Base-by-base conservation (phyloP, 2,113 vertebrate species). In the Tautogolabrus adspersus region DNA sequence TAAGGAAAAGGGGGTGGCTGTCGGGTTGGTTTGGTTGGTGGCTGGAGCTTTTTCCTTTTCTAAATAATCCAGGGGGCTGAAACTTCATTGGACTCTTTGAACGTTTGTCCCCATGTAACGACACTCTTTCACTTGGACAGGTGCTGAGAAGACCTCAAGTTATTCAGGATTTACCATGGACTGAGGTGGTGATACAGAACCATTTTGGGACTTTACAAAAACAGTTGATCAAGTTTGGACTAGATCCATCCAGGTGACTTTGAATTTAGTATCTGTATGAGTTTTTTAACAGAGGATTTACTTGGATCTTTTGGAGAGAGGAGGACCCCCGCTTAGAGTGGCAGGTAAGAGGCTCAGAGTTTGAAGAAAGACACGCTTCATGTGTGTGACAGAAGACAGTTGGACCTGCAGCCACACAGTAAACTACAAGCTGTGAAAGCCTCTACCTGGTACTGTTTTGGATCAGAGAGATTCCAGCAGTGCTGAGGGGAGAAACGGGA, bases 1-100 rank as follows among this genome's bases (percentile, higher is more conserved):
- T 78, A 60, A 71, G 59, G 69, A 74, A 57, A 6, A 61, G 66
- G 65, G 71, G 82, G 38, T n/a, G 82, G 77, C 38, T 72, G 72
- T 66, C 40, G 68, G 64, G 58, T 23, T 66, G 64, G 49, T 62
- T 68, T 70, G 64, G 64, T 68, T 79, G 73, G 59, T 73, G 65
- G 38, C 42, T 79, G 75, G 10, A 79, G 23, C 67, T 74, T 74
- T 55, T 58, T 55, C 59, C 42, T 55, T 49, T 68, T 69, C 37
- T 61, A 69, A 57, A 56, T 38, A 54, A 42, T 51, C 18, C 55
- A 7, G 70, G 18, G 51, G 38, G 57, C 64, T 69, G 37, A 44
- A 69, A 38, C 38, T 16, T 58, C 47, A 64, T 77, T 66, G 10
- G 58, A 42, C 44, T 51, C 40, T 68, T 57, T n/a, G 23, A 30